Evolutionary conservation across 2,113 vertebrate species (phyloP).

Genomic region (Alosa alosa): DNA sequence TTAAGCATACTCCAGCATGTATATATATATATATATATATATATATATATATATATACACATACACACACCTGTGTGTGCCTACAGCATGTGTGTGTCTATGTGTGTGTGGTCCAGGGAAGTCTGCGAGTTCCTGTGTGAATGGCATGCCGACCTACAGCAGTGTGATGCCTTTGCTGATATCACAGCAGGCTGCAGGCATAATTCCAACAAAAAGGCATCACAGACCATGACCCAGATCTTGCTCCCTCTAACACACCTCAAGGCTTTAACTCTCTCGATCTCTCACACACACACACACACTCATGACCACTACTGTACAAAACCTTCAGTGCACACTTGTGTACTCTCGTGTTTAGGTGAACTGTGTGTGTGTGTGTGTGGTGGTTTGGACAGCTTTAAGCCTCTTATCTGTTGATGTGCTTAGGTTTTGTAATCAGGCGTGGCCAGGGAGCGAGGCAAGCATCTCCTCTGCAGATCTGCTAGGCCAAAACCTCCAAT

Average conservation of each 20-base stretch:
- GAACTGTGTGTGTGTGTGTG: not conserved
- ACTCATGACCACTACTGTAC: not conserved
- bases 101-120: not conserved
- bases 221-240: not conserved
- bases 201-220: not conserved
- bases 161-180: not conserved
- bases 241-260: not conserved
- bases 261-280: not conserved
- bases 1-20: not conserved
- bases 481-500: not conserved
- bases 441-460: not conserved
- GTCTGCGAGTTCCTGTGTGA: not conserved
- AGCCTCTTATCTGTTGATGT: slow-evolving; percentile 28
- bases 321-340: not conserved
- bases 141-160: not conserved
- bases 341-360: not conserved
- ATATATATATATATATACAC: too few relatives aligned
- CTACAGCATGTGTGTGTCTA: not conserved
- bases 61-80: not conserved
- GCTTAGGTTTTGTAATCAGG: slow-evolving; percentile 4
- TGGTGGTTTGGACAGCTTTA: slow-evolving; percentile 6
- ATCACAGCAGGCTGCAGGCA: not conserved
- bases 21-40: too few relatives aligned
- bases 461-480: slow-evolving; percentile 6
- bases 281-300: not conserved